Percentiles rank a stretch among this genome's conserved stretches.
phyloP scores from a whole-genome alignment of 2,113 vertebrate species.

The Trematocara stigmaticum region DNA sequence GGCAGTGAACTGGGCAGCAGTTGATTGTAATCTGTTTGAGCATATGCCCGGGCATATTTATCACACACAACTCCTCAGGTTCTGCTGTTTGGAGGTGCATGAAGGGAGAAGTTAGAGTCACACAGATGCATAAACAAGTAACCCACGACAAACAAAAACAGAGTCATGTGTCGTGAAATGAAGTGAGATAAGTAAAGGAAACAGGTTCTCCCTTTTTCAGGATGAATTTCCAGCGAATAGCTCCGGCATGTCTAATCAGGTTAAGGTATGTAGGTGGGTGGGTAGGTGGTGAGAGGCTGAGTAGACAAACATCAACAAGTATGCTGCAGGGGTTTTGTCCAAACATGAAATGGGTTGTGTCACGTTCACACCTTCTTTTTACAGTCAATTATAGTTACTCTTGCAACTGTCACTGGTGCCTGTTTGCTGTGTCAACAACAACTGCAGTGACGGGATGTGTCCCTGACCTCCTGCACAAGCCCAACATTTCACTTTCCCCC shows the following conservation, averaged over 20 bases:
- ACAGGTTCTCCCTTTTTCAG: neutral
- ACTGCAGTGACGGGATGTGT: neutral
- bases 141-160: neutral
- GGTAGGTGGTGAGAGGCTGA: neutral
- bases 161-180: neutral
- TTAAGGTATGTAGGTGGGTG: neutral
- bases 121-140: neutral
- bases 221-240: neutral
- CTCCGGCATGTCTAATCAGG: conserved; percentile 2
- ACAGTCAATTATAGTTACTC: neutral
- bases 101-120: neutral
- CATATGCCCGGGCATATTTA: conserved; percentile 41
- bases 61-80: conserved; percentile 25
- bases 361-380: neutral
- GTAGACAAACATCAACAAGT: neutral
- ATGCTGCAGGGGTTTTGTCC: neutral
- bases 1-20: neutral
- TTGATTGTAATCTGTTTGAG: conserved; percentile 51
- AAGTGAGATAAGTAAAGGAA: neutral
- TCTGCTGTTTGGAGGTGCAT: neutral
- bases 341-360: neutral
- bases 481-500: neutral
- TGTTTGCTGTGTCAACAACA: conserved; percentile 11
- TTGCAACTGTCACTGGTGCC: neutral
- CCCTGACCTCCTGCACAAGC: neutral